Evolutionary conservation across 2,888 invertebrate genomes (phyloP).

Genomic region (Ecdyonurus torrentis): DNA sequence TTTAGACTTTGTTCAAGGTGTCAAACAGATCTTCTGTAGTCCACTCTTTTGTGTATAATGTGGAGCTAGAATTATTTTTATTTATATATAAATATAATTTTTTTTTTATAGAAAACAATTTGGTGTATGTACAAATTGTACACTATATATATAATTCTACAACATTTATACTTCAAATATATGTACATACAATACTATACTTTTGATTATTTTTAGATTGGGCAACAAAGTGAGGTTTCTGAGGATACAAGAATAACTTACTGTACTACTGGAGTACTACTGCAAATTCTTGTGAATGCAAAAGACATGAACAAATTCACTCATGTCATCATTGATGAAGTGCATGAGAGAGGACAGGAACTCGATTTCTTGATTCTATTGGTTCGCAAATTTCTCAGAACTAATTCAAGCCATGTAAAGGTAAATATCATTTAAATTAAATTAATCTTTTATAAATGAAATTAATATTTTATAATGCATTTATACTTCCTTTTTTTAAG

Average conservation of each 20-base stretch:
- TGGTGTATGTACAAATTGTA: background rate
- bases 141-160: constrained; percentile 5
- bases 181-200: background rate
- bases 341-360: constrained; percentile 83
- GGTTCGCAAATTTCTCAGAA: constrained; percentile 56
- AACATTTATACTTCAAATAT: constrained; percentile 5
- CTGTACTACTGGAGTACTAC: constrained; percentile 76
- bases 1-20: too few species aligned
- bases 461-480: too few species aligned
- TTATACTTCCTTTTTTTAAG: too few species aligned
- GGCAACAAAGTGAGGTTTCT: constrained; percentile 40
- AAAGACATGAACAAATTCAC: constrained; percentile 64
- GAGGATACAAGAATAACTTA: constrained; percentile 62
- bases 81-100: background rate
- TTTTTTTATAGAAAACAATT: too few species aligned
- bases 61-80: too few species aligned
- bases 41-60: too few species aligned
- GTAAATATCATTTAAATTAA: too few species aligned
- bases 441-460: too few species aligned
- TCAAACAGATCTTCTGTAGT: too few species aligned
- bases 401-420: constrained; percentile 46
- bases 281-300: constrained; percentile 54
- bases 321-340: constrained; percentile 84
- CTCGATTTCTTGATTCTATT: constrained; percentile 80
- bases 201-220: constrained; percentile 35